Percentiles rank a stretch among this genome's conserved stretches.
Conservation (phyloP, 2,113 vertebrate species). For the Ibidorhyncha struthersii region DNA sequence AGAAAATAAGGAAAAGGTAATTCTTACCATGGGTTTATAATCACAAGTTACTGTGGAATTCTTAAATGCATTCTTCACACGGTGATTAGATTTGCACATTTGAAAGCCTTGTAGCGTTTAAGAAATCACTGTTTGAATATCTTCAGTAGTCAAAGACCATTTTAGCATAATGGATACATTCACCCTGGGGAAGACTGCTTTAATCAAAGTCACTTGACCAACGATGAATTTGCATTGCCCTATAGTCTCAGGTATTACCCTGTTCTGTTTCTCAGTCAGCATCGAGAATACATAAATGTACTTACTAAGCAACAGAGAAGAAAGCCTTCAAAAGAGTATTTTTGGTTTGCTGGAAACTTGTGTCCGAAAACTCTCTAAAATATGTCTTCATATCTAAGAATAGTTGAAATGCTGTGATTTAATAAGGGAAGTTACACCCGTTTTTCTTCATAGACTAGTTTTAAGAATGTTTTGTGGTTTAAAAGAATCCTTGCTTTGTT, state of each 20-base stretch:
- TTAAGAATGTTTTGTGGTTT: background rate
- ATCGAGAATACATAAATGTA: background rate
- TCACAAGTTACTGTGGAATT: background rate
- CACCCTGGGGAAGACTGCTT: background rate
- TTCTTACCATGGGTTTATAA: background rate
- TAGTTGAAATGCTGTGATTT: background rate
- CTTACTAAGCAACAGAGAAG: background rate
- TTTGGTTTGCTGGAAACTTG: background rate
- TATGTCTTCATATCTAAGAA: background rate
- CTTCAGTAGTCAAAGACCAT: background rate
- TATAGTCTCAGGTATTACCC: background rate
- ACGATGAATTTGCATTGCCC: background rate
- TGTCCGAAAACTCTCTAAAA: background rate
- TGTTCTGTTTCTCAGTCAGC: background rate
- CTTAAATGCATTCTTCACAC: background rate
- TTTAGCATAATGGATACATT: conserved; percentile 15
- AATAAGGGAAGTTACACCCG: background rate
- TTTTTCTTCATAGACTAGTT: background rate
- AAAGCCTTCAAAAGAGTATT: background rate
- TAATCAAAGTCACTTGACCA: conserved; percentile 1
- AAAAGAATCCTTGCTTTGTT: background rate
- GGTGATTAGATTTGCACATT: background rate
- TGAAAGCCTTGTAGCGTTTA: background rate
- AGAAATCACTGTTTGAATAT: background rate
- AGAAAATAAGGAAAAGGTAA: conserved; percentile 76